Evolutionary conservation across 2,113 vertebrate genomes (phyloP), one percentile per base, ranked within the genome.

Genomic region (Meleagris gallopavo): DNA sequence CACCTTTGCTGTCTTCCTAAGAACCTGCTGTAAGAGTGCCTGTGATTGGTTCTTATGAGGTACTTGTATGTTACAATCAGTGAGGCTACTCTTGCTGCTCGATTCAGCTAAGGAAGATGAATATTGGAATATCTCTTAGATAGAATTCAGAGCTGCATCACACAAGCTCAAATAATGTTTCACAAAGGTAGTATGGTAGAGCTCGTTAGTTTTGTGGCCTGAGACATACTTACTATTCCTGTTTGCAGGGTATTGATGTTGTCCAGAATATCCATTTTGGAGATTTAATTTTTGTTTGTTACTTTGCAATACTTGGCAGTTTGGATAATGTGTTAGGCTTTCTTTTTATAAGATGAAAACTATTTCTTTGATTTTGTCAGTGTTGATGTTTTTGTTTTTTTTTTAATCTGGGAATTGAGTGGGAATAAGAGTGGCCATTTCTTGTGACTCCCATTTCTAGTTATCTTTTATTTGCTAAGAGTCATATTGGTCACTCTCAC

Each of bases 391-490:
- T 61, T 61, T 61, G 34, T n/a, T n/a, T n/a, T 22, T 36, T 36
- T 61, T 61, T 61, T 36, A 34, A 43, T 82, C 43, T 94, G 89
- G 40, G 84, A 94, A 79, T 79, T 43, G n/a, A 82, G 84, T 90
- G 89, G 89, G 77, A 90, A 87, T 50, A 50, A 90, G 46, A 22
- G 34, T 40, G 25, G 25, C n/a, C n/a, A n/a, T n/a, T n/a, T n/a
- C n/a, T n/a, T n/a, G n/a, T n/a, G n/a, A n/a, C n/a, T n/a, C n/a
- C 67, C 71, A 93, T 85, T 82, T 83, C 22, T 71, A 73, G 62
- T 88, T 95, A 89, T 92, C 65, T 75, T 71, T 82, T 76, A 40
- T 82, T 80, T 87, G 52, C 20, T 87, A 89, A 93, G 87, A 85
- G 48, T 95, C 75, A 91, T 27, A 62, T 10, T 80, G 58, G 24